Conservation (phyloP, 2,888 invertebrate species). For the Sinohyriopsis cumingii region DNA sequence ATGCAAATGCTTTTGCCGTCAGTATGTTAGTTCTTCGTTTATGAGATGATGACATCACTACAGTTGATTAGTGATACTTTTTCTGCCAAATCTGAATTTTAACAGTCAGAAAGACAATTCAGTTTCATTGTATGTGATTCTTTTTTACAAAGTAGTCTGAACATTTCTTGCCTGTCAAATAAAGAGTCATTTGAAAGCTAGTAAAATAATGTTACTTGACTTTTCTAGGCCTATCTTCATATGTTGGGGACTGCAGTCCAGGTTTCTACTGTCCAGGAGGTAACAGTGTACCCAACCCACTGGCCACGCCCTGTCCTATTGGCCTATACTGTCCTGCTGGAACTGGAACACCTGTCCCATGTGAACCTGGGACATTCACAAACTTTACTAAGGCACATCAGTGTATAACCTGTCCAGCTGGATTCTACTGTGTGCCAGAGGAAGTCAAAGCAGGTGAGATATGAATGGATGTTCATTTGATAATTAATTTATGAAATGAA, state of each 20-base stretch:
- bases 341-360: slow-evolving; percentile 59
- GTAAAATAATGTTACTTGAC: neutral
- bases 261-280: slow-evolving; percentile 69
- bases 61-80: too few species aligned
- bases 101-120: too few species aligned
- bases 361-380: slow-evolving; percentile 63
- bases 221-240: slow-evolving; percentile 56
- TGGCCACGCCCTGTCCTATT: slow-evolving; percentile 62
- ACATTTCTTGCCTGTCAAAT: too few species aligned
- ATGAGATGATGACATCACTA: too few species aligned
- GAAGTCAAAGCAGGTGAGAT: slow-evolving; percentile 58
- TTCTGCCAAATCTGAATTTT: too few species aligned
- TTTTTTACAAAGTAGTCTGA: too few species aligned
- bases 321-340: slow-evolving; percentile 67
- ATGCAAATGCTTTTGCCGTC: too few species aligned
- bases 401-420: slow-evolving; percentile 62
- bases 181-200: too few species aligned
- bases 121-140: too few species aligned
- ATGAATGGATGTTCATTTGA: neutral
- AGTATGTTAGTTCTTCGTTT: too few species aligned
- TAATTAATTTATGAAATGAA: neutral
- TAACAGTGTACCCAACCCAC: slow-evolving; percentile 58
- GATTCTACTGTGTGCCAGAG: slow-evolving; percentile 69
- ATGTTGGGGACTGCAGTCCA: slow-evolving; percentile 61
- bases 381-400: slow-evolving; percentile 63